Conservation (phyloP, 1,140 invertebrate genomes). For the Calephelis nemesis region DNA sequence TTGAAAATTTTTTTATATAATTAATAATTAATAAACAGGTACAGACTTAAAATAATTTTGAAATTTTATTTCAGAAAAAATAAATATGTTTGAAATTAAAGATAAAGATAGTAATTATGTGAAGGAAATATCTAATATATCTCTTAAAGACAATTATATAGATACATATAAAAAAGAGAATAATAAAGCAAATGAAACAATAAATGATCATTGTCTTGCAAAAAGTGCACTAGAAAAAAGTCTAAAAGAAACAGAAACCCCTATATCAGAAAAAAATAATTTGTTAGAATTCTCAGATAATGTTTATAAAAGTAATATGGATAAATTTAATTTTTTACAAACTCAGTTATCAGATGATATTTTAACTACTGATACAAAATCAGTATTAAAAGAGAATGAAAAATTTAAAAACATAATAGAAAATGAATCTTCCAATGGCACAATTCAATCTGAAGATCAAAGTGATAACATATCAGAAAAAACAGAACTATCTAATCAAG, state of each 20-base stretch:
- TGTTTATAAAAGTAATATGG: constrained; percentile 62
- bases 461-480: constrained; percentile 23
- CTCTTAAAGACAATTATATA: constrained; percentile 58
- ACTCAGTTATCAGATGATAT: constrained; percentile 59
- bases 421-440: constrained; percentile 19
- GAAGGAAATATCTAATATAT: constrained; percentile 56
- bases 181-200: constrained; percentile 29
- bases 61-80: constrained; percentile 64
- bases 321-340: constrained; percentile 72
- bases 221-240: constrained; percentile 22
- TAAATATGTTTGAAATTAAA: constrained; percentile 72
- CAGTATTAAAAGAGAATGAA: constrained; percentile 1
- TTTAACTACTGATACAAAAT: constrained; percentile 24
- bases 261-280: constrained; percentile 38
- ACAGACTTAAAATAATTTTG: background rate
- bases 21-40: background rate
- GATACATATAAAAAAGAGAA: constrained; percentile 36
- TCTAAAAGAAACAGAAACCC: constrained; percentile 28
- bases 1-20: too few relatives aligned
- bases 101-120: constrained; percentile 56
- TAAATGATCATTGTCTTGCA: constrained; percentile 24
- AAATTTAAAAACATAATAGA: background rate
- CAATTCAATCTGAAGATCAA: constrained; percentile 12
- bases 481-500: constrained; percentile 43
- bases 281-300: constrained; percentile 47